Base-by-base conservation (phyloP, 30 jellyfish, hydroid and myxozoan genomes). In the Nemopilema nomurai region DNA sequence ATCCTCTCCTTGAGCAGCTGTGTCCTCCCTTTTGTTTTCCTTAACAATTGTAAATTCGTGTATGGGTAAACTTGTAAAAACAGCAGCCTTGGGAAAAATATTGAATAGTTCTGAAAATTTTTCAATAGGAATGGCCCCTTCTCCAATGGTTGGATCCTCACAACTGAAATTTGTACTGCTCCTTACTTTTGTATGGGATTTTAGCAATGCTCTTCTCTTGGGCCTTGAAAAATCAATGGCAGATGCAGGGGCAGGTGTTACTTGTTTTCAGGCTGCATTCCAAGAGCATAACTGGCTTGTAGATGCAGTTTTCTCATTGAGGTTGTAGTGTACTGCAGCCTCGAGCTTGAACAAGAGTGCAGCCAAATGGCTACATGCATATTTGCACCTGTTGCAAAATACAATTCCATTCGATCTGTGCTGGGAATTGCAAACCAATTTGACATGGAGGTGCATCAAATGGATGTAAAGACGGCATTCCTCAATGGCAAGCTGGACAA, bases 291-390 rank as follows among this genome's bases (percentile, higher is more conserved):
- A 63, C 62, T 79, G 67, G 67, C 88, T 79, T 53, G 88, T 62
- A 24, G 41, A 24, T 7, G 88, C 88, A 50, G 75, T 28, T 28
- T 62, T 64, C 53, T 79, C 79, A 79, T 79, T 57, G 32, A 79
- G 79, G 57, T 81, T n/a, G 29, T 67, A 81, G 64, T 79, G 88
- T 25, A 79, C 79, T 50, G 88, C 88, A 24, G 88, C 88, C 77
- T 79, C 88, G 32, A 79, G 88, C 33, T 57, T 79, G 49, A 53
- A 62, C 51, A 62, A 64, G 17, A 79, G 66, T 17, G 88, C 88
- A 18, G 90, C 90, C 27, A 80, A 28, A 80, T 80, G 76, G 62
- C 90, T 81, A 32, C 90, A 81, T 16, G 79, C 67, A 29, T 51
- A 18, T 77, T 49, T 62, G 49, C 87, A 77, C 87, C 87, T 24